These are phyloP conservation scores for Apeltes quadracus DNA, from an alignment of 2,113 vertebrate genomes.

Conservation along the genomic window DNA sequence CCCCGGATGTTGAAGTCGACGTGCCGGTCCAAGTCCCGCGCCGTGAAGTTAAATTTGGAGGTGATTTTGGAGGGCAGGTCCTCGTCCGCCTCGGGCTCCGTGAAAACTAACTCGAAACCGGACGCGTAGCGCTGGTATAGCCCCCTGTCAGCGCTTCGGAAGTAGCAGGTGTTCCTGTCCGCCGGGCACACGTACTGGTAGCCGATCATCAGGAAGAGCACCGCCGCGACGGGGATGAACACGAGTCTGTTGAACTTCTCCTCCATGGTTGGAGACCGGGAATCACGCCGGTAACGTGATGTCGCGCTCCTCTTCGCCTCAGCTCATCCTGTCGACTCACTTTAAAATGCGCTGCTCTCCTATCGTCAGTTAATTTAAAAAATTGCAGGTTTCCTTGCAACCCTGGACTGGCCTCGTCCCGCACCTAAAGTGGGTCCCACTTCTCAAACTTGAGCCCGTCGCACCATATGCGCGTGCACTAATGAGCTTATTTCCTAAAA, in stretches of 20 bases:
- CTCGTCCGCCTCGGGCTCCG: constrained; percentile 78
- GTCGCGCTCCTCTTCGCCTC: constrained; percentile 3
- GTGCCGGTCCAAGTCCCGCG: constrained; percentile 85
- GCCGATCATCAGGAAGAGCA: constrained; percentile 88
- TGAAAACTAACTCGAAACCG: constrained; percentile 34
- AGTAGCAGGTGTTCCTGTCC: constrained; percentile 77
- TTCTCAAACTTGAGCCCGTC: constrained; percentile 46
- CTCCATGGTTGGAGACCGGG: constrained; percentile 83
- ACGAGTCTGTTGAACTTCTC: constrained; percentile 90
- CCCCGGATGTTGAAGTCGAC: constrained; percentile 89
- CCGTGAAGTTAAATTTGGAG: constrained; percentile 86
- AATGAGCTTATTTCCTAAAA: neutral
- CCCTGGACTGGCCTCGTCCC: constrained; percentile 24
- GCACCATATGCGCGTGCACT: neutral
- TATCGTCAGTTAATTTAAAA: neutral
- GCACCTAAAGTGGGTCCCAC: constrained; percentile 23
- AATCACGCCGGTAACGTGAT: constrained; percentile 61
- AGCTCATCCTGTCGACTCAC: constrained; percentile 57
- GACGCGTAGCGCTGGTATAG: constrained; percentile 52
- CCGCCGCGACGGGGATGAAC: constrained; percentile 86
- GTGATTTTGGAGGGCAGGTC: constrained; percentile 74
- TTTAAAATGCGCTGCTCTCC: neutral
- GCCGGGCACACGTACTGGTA: constrained; percentile 90
- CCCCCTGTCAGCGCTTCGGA: constrained; percentile 65
- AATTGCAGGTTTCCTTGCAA: neutral